Evolutionary conservation across 2,888 invertebrate genomes (phyloP), one percentile per base, ranked within the genome.

Genomic region (Incurvaria masculella): DNA sequence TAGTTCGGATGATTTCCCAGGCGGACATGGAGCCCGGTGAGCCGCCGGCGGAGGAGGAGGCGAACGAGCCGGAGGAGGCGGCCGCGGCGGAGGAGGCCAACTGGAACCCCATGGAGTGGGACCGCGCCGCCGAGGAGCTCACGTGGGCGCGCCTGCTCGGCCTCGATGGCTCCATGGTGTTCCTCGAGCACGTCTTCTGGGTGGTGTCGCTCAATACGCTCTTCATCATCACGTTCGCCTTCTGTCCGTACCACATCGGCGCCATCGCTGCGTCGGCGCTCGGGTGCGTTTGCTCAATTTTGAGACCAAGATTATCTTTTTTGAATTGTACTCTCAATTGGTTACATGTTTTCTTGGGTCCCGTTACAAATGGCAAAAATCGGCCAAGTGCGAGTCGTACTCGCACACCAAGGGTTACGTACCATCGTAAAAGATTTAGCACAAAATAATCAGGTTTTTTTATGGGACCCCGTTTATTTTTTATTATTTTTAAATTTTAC

Each of bases 81-180:
- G 65, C 84, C 55, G 85, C 81, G 26, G 85, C 86, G 4, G 89
- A 90, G 61, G 91, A 90, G 60, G 91, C 86, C 51, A 96, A 96
- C 62, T 97, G 97, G 96, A 97, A 97, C 70, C 97, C 96, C 0
- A 94, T 97, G 84, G 97, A 97, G 63, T 98, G 97, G 97, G 97
- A 98, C 64, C 81, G 97, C 53, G 96, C 96, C 0, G 95, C 94
- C 11, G 99, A 97, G 63, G 99, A 99, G 67, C 75, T 99, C 21
- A 99, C 98, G 0, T 99, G 99, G 99, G 98, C 99, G 65, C 84
- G 97, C 54, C 78, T 99, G 5, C 80, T 99, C 1, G 98, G 98
- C 0, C 72, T 99, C 10, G 98, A 99, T 70, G 98, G 98, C 0
- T 97, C 97, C 0, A 83, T 98, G 59, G 91, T 97, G 44, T 99